Evolutionary conservation across 2,888 invertebrate species (phyloP).

Genomic region (Mythimna vitellina): DNA sequence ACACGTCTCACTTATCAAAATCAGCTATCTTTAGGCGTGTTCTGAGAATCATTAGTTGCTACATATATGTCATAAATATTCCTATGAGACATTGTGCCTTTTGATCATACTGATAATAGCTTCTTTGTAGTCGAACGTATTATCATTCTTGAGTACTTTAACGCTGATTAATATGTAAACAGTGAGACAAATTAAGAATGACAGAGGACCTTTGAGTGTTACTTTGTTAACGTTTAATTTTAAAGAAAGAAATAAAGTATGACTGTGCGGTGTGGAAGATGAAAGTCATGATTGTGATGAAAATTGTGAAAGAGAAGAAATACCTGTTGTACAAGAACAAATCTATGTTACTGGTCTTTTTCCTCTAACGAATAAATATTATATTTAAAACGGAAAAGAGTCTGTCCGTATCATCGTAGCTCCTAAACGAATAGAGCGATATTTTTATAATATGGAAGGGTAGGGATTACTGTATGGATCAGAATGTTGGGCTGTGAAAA

Average conservation of each 20-base stretch:
- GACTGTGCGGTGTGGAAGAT: neutral
- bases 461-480: too few species aligned
- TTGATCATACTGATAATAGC: constrained; percentile 39
- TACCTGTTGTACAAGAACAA: too few species aligned
- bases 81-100: constrained; percentile 34
- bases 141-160: constrained; percentile 6
- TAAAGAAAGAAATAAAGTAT: neutral
- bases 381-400: too few species aligned
- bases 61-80: constrained; percentile 28
- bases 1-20: constrained; percentile 28
- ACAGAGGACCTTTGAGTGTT: neutral
- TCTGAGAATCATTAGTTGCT: constrained; percentile 41
- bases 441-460: too few species aligned
- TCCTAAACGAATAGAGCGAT: too few species aligned
- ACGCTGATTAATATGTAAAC: constrained; percentile 35
- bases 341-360: too few species aligned
- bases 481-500: too few species aligned
- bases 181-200: constrained; percentile 29
- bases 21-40: constrained; percentile 33
- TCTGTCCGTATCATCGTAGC: too few species aligned
- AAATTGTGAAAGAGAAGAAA: neutral
- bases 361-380: too few species aligned
- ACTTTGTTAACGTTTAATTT: constrained; percentile 9
- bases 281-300: neutral
- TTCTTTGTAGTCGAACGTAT: constrained; percentile 42